These are phyloP conservation scores for Mylabris sibirica DNA, from an alignment of 2,888 invertebrate species.

Conservation along the genomic window DNA sequence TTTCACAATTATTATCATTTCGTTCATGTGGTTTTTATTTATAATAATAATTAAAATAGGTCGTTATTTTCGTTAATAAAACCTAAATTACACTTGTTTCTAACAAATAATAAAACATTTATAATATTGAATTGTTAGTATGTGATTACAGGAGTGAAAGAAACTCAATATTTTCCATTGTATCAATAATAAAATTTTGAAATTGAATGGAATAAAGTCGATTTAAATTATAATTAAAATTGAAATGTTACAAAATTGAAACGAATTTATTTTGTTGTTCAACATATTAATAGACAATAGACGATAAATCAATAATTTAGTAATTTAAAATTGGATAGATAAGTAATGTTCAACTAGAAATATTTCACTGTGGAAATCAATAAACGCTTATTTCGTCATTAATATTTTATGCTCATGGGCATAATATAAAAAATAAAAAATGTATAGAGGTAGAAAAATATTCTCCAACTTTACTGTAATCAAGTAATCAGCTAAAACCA, in stretches of 20 bases:
- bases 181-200: not conserved
- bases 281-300: not conserved
- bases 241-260: conserved; percentile 6
- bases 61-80: not conserved
- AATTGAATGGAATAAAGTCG: not conserved
- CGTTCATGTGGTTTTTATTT: not conserved
- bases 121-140: too few relatives aligned
- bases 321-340: not conserved
- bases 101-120: not conserved
- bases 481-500: too few relatives aligned
- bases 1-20: not conserved
- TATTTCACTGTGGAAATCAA: not conserved
- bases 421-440: too few relatives aligned
- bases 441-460: too few relatives aligned
- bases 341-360: not conserved
- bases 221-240: not conserved
- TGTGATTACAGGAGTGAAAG: too few relatives aligned
- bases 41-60: not conserved
- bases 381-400: not conserved
- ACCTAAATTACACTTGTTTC: not conserved
- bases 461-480: too few relatives aligned
- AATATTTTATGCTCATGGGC: not conserved
- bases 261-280: not conserved
- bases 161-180: too few relatives aligned
- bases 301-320: conserved; percentile 4